These are phyloP conservation scores for Drosophila virilis DNA, from an alignment of 1,140 invertebrate species.

Conservation along the genomic window DNA sequence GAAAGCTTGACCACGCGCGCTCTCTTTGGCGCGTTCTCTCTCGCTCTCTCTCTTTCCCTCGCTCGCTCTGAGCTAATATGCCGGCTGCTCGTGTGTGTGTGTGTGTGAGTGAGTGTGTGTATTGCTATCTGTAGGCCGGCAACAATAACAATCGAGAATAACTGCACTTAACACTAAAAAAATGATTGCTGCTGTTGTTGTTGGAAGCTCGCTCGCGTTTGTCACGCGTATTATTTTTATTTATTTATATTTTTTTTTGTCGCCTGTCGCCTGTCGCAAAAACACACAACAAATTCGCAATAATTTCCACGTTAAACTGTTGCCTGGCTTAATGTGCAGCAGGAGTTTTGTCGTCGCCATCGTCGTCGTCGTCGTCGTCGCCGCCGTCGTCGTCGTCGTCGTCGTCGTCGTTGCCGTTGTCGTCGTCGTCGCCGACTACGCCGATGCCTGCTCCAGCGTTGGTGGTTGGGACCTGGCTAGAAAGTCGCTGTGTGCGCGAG, in stretches of 20 bases:
- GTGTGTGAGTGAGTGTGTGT: conserved; percentile 14
- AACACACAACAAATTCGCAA: conserved; percentile 84
- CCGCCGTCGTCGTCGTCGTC: conserved; percentile 18
- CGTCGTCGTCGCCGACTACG: conserved; percentile 11
- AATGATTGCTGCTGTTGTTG: conserved; percentile 26
- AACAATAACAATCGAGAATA: conserved; percentile 39
- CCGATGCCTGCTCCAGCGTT: conserved; percentile 48
- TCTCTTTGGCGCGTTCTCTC: conserved; percentile 1
- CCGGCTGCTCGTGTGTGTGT: conserved; percentile 30
- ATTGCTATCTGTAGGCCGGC: conserved; percentile 19
- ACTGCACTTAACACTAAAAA: conserved; percentile 47
- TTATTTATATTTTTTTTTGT: conserved; percentile 10
- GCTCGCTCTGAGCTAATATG: conserved; percentile 36
- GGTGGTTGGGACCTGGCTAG: conserved; percentile 60
- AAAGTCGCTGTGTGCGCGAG: conserved; percentile 4
- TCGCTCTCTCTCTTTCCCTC: neutral
- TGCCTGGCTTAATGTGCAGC: conserved; percentile 80
- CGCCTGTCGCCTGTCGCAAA: conserved; percentile 65
- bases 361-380: conserved; percentile 27
- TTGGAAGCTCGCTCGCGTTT: conserved; percentile 20
- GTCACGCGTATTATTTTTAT: conserved; percentile 25
- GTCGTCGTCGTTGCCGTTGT: conserved; percentile 35
- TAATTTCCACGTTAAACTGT: conserved; percentile 84
- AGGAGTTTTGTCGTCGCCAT: conserved; percentile 77
- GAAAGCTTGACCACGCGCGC: conserved; percentile 19